Percentiles rank a stretch among this genome's conserved stretches.
These are phyloP conservation scores for Phortica variegata DNA, from an alignment of 1,140 invertebrate genomes.

Conservation along the genomic window DNA sequence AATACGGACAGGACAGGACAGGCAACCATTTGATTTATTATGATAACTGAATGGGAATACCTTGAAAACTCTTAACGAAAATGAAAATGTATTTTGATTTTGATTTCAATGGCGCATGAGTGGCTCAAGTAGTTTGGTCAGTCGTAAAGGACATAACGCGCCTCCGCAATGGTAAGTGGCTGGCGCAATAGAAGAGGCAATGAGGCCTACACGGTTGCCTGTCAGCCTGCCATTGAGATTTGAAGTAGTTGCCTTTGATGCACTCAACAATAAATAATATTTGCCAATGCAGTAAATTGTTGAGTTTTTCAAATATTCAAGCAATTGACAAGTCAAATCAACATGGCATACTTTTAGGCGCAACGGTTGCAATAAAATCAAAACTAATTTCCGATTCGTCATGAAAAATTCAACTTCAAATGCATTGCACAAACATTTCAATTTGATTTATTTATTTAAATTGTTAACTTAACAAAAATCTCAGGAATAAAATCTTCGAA, in stretches of 20 bases:
- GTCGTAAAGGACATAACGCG: too few species aligned
- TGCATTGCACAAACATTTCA: constrained; percentile 4
- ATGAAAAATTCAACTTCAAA: not conserved
- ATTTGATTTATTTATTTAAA: constrained; percentile 30
- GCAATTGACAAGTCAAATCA: too few species aligned
- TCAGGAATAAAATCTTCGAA: too few species aligned
- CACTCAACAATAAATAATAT: too few species aligned
- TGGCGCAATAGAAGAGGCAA: too few species aligned
- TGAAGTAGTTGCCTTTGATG: too few species aligned
- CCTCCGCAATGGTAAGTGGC: not conserved
- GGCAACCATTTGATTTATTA: constrained; percentile 36
- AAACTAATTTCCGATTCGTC: too few species aligned
- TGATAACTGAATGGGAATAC: constrained; percentile 19
- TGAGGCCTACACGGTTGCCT: too few species aligned
- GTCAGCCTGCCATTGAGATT: too few species aligned
- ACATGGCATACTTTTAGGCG: constrained; percentile 24
- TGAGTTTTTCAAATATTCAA: constrained; percentile 35
- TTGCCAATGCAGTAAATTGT: too few species aligned
- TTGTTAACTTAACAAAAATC: too few species aligned
- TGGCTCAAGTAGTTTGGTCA: too few species aligned
- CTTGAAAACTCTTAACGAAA: constrained; percentile 3
- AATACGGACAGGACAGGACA: not conserved
- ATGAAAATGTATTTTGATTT: constrained; percentile 12
- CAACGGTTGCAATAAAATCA: constrained; percentile 1
- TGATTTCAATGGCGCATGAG: not conserved